A percentile compares a stretch with the other conserved stretches of the same genome.
These are phyloP conservation scores for Phyto melanocephala DNA, from an alignment of 2,888 invertebrate species.

Conservation along the genomic window DNA sequence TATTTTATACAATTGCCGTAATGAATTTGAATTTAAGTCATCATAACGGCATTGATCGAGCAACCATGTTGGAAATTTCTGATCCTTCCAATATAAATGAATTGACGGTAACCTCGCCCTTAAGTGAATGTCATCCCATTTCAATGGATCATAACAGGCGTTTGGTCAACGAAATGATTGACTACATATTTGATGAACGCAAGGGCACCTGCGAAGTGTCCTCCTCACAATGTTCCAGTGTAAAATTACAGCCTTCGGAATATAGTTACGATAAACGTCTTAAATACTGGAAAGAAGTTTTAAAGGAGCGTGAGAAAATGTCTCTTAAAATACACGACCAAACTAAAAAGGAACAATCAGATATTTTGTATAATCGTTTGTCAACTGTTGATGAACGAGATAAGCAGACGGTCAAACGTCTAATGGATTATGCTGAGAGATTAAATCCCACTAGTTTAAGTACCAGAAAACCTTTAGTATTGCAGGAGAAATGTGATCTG, in stretches of 20 bases:
- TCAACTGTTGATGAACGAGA: constrained; percentile 69
- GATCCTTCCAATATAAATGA: constrained; percentile 51
- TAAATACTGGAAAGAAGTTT: constrained; percentile 71
- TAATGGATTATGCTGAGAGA: constrained; percentile 71
- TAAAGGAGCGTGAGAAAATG: constrained; percentile 66
- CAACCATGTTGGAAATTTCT: background rate
- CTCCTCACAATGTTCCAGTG: constrained; percentile 67
- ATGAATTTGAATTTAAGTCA: background rate
- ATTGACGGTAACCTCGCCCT: constrained; percentile 37
- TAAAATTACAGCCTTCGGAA: constrained; percentile 32
- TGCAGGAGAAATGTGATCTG: constrained; percentile 57
- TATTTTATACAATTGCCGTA: background rate
- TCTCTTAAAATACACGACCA: constrained; percentile 64
- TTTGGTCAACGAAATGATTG: constrained; percentile 67
- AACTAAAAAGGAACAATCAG: constrained; percentile 65
- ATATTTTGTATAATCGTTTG: constrained; percentile 71
- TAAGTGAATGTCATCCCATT: constrained; percentile 10
- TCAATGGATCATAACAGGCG: constrained; percentile 52
- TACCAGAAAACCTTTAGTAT: background rate
- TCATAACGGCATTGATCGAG: background rate
- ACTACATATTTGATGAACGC: constrained; percentile 69
- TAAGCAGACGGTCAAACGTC: constrained; percentile 69
- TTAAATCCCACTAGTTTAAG: constrained; percentile 67
- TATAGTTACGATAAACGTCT: constrained; percentile 70
- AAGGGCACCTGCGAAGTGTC: constrained; percentile 68